A percentile compares a stretch with the other conserved stretches of the same genome.
Conservation (phyloP, 2,113 vertebrate species). For the Ceratotherium simum region DNA sequence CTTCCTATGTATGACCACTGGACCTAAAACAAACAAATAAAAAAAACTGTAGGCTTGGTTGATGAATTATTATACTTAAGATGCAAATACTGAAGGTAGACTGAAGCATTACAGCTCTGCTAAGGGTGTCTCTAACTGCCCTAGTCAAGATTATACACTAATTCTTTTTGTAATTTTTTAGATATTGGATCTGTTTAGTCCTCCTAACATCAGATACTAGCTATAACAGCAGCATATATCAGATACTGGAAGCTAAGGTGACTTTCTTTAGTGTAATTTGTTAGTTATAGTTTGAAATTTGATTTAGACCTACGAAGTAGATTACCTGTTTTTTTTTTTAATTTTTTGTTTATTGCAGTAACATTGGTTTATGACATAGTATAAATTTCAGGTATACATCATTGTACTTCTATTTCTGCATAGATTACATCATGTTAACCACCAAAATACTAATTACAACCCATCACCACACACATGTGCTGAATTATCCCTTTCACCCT, state of each 20-base stretch:
- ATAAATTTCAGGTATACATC: no score
- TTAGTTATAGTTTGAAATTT: neutral
- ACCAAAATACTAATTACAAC: no score
- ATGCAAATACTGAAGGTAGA: neutral
- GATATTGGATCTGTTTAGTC: neutral
- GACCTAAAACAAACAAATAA: neutral
- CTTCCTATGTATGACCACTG: rapidly evolving
- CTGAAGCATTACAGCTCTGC: neutral
- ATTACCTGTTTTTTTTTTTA: neutral
- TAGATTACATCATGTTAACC: no score
- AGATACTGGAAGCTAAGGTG: neutral
- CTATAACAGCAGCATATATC: neutral
- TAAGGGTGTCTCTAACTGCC: neutral
- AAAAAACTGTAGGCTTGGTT: neutral
- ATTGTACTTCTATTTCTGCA: no score
- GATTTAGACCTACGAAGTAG: neutral
- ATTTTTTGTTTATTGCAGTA: no score
- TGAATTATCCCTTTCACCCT: no score
- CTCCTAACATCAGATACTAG: neutral
- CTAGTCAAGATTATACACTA: neutral
- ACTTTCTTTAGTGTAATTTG: neutral
- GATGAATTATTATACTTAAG: neutral
- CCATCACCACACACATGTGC: no score
- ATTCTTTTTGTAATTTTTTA: neutral
- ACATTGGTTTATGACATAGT: no score